These are phyloP conservation scores for Drosophila pallidifrons DNA, from an alignment of 1,140 invertebrate species.

Conservation along the genomic window DNA sequence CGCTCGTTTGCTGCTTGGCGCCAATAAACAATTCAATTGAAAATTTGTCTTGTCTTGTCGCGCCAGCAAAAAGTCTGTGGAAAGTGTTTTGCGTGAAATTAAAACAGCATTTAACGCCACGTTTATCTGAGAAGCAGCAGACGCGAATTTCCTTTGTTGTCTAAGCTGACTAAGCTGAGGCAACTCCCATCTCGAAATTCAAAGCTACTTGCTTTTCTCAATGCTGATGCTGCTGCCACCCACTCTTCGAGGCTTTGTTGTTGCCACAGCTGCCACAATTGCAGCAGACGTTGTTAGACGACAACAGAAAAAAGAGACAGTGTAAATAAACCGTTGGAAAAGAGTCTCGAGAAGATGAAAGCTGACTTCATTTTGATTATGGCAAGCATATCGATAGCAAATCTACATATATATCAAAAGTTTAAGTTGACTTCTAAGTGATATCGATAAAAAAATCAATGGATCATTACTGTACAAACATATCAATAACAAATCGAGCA, in stretches of 20 bases:
- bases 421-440: too few species aligned
- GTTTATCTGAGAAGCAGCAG: constrained; percentile 1
- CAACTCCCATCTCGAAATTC: neutral
- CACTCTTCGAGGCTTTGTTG: neutral
- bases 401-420: neutral
- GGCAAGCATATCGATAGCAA: too few species aligned
- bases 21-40: constrained; percentile 60
- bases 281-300: too few species aligned
- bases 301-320: too few species aligned
- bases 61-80: constrained; percentile 27
- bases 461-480: too few species aligned
- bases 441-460: neutral
- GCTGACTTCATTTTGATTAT: neutral
- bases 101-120: constrained; percentile 68
- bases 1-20: constrained; percentile 34
- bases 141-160: constrained; percentile 37
- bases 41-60: constrained; percentile 40
- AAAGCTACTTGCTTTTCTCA: neutral
- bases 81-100: constrained; percentile 65
- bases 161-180: constrained; percentile 43
- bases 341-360: neutral
- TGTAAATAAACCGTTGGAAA: neutral
- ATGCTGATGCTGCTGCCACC: too few species aligned
- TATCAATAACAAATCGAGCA: too few species aligned
- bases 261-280: constrained; percentile 7